These are phyloP conservation scores for Tetraneura akinire DNA, from an alignment of 1,140 invertebrate genomes.

Conservation along the genomic window DNA sequence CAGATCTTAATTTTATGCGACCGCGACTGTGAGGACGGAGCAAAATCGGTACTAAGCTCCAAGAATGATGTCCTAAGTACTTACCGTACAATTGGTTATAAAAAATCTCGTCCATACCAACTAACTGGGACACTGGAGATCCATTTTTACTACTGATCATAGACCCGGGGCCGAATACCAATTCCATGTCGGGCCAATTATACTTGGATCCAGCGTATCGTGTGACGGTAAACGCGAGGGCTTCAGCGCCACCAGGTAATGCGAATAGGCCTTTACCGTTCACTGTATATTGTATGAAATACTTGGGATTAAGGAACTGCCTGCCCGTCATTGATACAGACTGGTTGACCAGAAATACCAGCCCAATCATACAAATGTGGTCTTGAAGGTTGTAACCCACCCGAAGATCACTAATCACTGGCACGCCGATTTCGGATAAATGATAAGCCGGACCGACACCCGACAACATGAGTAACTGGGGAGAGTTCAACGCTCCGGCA, in stretches of 20 bases:
- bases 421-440: constrained; percentile 69
- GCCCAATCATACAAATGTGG: constrained; percentile 67
- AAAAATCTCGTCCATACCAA: constrained; percentile 56
- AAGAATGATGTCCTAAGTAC: constrained; percentile 58
- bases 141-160: constrained; percentile 74
- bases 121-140: constrained; percentile 63
- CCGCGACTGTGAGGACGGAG: constrained; percentile 62
- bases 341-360: constrained; percentile 61
- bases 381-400: constrained; percentile 63
- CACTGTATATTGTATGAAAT: constrained; percentile 62
- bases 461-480: constrained; percentile 73
- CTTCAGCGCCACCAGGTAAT: constrained; percentile 60
- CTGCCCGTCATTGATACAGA: constrained; percentile 63
- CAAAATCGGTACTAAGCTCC: constrained; percentile 61
- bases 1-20: constrained; percentile 60
- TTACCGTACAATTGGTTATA: constrained; percentile 54
- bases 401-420: constrained; percentile 65
- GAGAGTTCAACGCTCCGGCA: constrained; percentile 69
- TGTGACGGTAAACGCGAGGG: constrained; percentile 59
- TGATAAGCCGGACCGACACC: constrained; percentile 74
- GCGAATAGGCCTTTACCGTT: constrained; percentile 58
- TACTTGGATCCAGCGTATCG: constrained; percentile 56
- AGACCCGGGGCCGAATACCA: constrained; percentile 75
- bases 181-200: constrained; percentile 71
- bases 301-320: constrained; percentile 68